phyloP scores from a whole-genome alignment of 2,888 invertebrate genomes.

The Scaeva pyrastri region DNA sequence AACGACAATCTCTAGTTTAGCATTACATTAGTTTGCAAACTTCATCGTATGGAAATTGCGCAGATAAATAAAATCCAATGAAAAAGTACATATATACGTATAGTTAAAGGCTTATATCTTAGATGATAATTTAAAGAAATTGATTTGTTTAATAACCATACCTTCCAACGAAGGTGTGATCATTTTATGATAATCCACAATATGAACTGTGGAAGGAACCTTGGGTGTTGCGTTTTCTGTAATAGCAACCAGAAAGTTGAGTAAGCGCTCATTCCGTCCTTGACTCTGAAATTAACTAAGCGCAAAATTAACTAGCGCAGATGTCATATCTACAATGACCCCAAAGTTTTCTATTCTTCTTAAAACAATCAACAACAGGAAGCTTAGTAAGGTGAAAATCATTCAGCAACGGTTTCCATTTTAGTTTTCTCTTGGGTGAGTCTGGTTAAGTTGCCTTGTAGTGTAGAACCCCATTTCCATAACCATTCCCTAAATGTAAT shows the following conservation, averaged over 20 bases:
- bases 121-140: background rate
- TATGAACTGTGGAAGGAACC: background rate
- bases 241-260: slow-evolving; percentile 1
- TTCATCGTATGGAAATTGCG: slow-evolving; percentile 9
- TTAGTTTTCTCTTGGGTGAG: slow-evolving; percentile 8
- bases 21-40: background rate
- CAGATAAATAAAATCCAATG: background rate
- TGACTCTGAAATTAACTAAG: background rate
- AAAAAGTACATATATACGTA: background rate
- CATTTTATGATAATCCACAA: background rate
- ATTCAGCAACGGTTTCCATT: slow-evolving; percentile 19
- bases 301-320: background rate
- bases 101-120: background rate
- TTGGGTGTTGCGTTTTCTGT: background rate
- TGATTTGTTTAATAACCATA: background rate
- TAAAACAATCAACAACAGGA: background rate
- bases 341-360: background rate
- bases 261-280: background rate
- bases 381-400: slow-evolving; percentile 7
- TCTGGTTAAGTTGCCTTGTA: background rate
- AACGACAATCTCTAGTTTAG: background rate
- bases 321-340: slow-evolving; percentile 8
- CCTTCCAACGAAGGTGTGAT: too few relatives aligned
- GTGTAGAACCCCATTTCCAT: background rate
- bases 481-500: background rate